Evolutionary conservation across 1,140 invertebrate genomes (phyloP), one percentile per base, ranked within the genome.

Genomic region (Ctenoplectra terminalis): DNA sequence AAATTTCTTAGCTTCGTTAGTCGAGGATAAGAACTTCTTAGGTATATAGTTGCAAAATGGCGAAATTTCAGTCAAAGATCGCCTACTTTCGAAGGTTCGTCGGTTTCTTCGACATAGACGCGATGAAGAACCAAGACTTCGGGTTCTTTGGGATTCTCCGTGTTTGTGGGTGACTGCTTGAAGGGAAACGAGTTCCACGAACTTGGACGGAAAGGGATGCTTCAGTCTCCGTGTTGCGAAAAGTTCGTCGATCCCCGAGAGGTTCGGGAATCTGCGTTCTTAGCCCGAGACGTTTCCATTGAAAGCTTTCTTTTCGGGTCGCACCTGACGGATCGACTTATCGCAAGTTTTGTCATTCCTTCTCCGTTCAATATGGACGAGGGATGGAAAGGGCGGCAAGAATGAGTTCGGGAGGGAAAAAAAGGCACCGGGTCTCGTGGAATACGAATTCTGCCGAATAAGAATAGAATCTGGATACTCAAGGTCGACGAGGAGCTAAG

Each of bases 321-420:
- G 80, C 76, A 87, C 86, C 87, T 88, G 87, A 88, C 87, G 86
- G 83, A 88, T 88, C 87, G 86, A 88, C 86, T 88, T 88, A 88
- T 88, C 83, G 83, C 74, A 82, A 85, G 74, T 88, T 88, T 82
- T 67, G 56, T 75, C 77, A 52, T 71, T 71, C 52, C 29, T 37
- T 52, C 26, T 48, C 40, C 71, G 64, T 48, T 13, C 63, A 40
- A 43, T n/a, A 76, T 7, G 50, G 23, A 54, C 66, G 52, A 58
- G 29, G 15, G n/a, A 50, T 11, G 40, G 26, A 56, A 50, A 50
- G 40, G 48, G 40, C 23, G 60, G 56, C 13, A 56, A 63, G 85
- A 87, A 82, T 58, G 77, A 82, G 85, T 82, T 86, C 40, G 43
- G 43, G 1, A 1, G 58, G 3, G 1, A 7, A 63, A 76, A 82